These are phyloP conservation scores for Eupristina koningsbergeri DNA, from an alignment of 1,140 invertebrate species.

Conservation along the genomic window DNA sequence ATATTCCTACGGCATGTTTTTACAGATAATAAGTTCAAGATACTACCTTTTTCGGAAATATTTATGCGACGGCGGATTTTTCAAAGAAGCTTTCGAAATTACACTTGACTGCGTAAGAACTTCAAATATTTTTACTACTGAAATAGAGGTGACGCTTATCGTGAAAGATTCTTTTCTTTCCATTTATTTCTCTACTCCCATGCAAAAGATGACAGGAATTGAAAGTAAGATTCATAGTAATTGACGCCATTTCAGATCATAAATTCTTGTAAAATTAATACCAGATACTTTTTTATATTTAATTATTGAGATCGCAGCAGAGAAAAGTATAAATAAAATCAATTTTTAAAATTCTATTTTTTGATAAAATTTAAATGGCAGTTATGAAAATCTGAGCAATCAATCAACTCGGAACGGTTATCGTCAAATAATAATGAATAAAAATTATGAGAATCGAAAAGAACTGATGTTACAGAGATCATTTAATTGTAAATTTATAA, in stretches of 20 bases:
- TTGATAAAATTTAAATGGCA: no score
- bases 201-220: not conserved
- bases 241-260: not conserved
- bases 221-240: not conserved
- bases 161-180: not conserved
- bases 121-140: not conserved
- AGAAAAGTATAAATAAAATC: no score
- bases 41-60: not conserved
- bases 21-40: conserved; percentile 11
- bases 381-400: no score
- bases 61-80: conserved; percentile 16
- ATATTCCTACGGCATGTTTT: conserved; percentile 20
- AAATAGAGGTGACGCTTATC: not conserved
- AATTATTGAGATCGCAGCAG: no score
- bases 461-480: no score
- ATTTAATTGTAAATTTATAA: no score
- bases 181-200: not conserved
- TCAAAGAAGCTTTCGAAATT: conserved; percentile 30
- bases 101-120: not conserved
- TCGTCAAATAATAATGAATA: no score
- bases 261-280: not conserved
- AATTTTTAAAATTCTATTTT: no score
- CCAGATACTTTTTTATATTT: no score
- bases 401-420: no score
- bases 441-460: no score